Base-by-base conservation (phyloP, 2,888 invertebrate species). In the Mallateleia sp. region DNA sequence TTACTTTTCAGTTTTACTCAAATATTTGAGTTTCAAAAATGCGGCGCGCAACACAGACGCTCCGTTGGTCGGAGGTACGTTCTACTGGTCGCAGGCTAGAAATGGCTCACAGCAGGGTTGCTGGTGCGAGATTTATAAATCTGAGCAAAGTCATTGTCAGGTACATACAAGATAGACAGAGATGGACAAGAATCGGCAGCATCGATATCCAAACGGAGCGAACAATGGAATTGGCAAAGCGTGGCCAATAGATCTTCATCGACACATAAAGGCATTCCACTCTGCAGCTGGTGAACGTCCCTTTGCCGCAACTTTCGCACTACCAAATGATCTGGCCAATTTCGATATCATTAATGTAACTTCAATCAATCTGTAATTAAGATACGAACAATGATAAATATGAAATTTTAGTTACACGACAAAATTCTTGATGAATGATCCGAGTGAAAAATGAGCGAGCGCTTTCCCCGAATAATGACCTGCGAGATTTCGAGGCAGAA, bases 231-330 rank as follows among this genome's bases (percentile, higher is more conserved):
- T 85, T 88, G 87, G 81, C 85, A 78, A 85, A 79, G 85, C 85
- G 75, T 77, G 69, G 72, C 83, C 82, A 64, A 83, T 87, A 78
- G 87, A 87, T 81, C 86, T 88, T 88, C 85, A 84, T 84, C 71
- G 74, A 78, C 82, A 87, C 90, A 88, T 83, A 85, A 90, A 86
- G 74, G 83, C 77, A 87, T 88, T 91, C 85, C 81, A 74, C 62
- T 60, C 69, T 45, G 78, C 90, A 87, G 88, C 87, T 87, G 89
- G 71, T 75, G 74, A 71, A 77, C 77, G 38, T 81, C 75, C 64
- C 52, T 38, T 62, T 22, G 54, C 60, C 74, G 66, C 79, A 69
- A 79, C 62, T 85, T 78, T 79, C 69, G 85, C 84, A 67, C 79
- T 74, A 62, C 38, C 52, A 8, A 56, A 18, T 45, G 66, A 58